Percentiles rank a stretch among this genome's conserved stretches.
Evolutionary conservation across 2,797 vertebrate genomes (phyloP).

Genomic region (Syngnathus rostellatus): DNA sequence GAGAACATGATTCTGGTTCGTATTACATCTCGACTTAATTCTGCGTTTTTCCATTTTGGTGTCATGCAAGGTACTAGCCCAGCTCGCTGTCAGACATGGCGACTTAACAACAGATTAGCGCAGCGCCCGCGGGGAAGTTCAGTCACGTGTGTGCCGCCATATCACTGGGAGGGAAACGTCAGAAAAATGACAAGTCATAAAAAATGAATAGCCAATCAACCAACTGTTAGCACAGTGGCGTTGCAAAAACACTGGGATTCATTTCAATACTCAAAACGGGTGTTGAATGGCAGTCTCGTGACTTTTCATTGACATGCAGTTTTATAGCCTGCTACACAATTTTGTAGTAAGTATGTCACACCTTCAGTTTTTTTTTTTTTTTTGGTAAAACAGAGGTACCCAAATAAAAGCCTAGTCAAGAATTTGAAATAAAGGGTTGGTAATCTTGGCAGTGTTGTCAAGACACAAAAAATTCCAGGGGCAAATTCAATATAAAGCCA

Average conservation of each 20-base stretch:
- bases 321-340: not conserved
- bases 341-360: not conserved
- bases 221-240: not conserved
- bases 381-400: not conserved
- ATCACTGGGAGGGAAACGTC: not conserved
- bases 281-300: not conserved
- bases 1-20: not conserved
- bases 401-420: not conserved
- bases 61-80: not conserved
- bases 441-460: not conserved
- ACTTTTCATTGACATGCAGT: slow-evolving; percentile 2
- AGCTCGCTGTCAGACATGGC: not conserved
- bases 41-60: not conserved
- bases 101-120: not conserved
- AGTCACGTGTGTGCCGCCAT: not conserved
- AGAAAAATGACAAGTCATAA: not conserved
- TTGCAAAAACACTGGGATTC: not conserved
- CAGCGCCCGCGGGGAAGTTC: not conserved
- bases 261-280: not conserved
- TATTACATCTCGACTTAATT: not conserved
- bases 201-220: not conserved
- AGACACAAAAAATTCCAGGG: not conserved
- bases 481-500: not conserved
- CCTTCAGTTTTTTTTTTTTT: not conserved
- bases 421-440: not conserved